A percentile compares a stretch with the other conserved stretches of the same genome.
phyloP scores from a whole-genome alignment of 2,888 invertebrate genomes.

The Dione juno region DNA sequence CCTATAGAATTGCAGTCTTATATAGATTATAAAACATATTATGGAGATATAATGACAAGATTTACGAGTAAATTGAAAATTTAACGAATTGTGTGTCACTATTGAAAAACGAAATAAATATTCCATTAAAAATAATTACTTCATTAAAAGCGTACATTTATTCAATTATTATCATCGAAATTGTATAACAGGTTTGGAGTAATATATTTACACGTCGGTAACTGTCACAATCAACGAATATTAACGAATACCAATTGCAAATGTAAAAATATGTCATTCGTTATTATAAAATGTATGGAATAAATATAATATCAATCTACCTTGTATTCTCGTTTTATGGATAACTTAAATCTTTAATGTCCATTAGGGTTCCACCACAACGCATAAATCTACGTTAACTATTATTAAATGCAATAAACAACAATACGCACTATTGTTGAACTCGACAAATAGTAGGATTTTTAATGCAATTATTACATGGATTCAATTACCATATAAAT shows the following conservation, averaged over 20 bases:
- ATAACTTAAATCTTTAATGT: constrained; percentile 31
- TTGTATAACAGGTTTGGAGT: neutral
- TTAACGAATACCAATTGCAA: constrained; percentile 29
- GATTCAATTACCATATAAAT: no score
- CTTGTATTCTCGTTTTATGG: constrained; percentile 20
- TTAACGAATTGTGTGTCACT: neutral
- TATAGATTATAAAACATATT: neutral
- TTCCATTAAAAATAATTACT: neutral
- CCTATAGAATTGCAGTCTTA: constrained; percentile 59
- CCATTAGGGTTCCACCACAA: constrained; percentile 14
- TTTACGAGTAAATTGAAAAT: neutral
- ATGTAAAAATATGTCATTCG: constrained; percentile 26
- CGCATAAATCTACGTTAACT: constrained; percentile 18
- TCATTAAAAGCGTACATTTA: constrained; percentile 5
- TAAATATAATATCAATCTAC: neutral
- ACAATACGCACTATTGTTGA: neutral
- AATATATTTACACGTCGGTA: constrained; percentile 14
- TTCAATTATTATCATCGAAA: constrained; percentile 9
- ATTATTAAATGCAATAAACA: constrained; percentile 17
- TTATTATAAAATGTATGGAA: constrained; percentile 29
- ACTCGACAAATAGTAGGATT: no score
- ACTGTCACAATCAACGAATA: constrained; percentile 24
- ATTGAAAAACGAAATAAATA: neutral
- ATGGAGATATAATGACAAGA: neutral
- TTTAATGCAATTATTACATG: no score